Evolutionary conservation across 2,113 vertebrate genomes (phyloP), one percentile per base, ranked within the genome.

Genomic region (Poeciliopsis occidentalis): DNA sequence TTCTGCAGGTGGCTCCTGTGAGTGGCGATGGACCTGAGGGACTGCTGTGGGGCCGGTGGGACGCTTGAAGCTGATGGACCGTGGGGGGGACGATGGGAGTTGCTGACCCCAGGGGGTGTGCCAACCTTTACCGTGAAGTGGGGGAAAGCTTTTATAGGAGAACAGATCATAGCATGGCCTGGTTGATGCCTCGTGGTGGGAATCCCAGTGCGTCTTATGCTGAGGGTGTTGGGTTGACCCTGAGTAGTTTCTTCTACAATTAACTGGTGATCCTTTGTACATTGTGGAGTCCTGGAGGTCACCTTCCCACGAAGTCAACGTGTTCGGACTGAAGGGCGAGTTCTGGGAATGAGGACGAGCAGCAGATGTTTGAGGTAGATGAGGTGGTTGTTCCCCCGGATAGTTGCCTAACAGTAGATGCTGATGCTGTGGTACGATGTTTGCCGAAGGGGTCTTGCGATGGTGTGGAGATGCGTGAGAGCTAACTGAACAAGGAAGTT

Each of bases 121-220:
- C 97, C 96, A 98, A 61, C 94, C 73, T 65, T 96, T 96, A 62
- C 96, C 96, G 7, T 89, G 95, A 87, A 93, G 95, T 57, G 97
- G 95, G 0, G 95, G 95, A 19, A 94, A 88, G 87, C 94, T 96
- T 81, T 97, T 96, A 89, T 96, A 96, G 80, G 95, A 85, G 65
- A 97, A 96, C 30, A 91, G 93, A 86, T 99, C 96, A 0, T 97
- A 97, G 74, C 93, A 95, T 0, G 95, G 94, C 87, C 96, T 96
- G 0, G 95, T 85, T 63, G 95, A 79, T 81, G 94, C 95, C 73
- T 94, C 94, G 75, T 96, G 96, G 84, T 95, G 95, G 0, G 89
- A 68, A 8, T 96, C 96, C 78, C 97, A 98, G 34, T 91, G 89
- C 10, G 91, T 89, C 60, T 94, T 91, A 67, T 92, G 92, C 61